These are phyloP conservation scores for Condylostylus longicornis DNA, from an alignment of 1,140 invertebrate species.

Conservation along the genomic window DNA sequence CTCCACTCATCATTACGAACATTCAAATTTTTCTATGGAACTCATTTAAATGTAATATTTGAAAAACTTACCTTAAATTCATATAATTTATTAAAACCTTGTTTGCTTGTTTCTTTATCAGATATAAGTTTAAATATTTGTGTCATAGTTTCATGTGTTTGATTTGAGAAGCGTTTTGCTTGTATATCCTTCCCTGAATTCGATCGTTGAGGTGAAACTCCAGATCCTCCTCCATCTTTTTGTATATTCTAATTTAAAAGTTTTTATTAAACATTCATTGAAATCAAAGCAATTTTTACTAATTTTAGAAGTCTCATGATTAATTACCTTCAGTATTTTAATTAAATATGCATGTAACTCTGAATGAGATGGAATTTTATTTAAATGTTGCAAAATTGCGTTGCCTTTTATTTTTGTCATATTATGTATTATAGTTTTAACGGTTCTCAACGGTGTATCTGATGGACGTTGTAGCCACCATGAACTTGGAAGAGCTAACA, in stretches of 20 bases:
- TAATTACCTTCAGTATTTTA: constrained; percentile 52
- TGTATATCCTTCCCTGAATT: constrained; percentile 26
- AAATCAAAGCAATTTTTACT: not conserved
- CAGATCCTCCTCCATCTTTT: constrained; percentile 20
- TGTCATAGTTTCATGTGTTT: constrained; percentile 65
- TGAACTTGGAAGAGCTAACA: constrained; percentile 53
- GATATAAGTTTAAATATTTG: constrained; percentile 89
- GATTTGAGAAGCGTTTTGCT: constrained; percentile 32
- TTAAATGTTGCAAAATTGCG: constrained; percentile 60
- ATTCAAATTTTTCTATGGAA: too few relatives aligned
- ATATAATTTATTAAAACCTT: constrained; percentile 74
- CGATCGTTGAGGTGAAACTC: constrained; percentile 22
- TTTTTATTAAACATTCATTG: too few relatives aligned
- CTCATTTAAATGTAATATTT: not conserved
- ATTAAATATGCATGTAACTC: constrained; percentile 67
- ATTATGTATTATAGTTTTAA: constrained; percentile 82
- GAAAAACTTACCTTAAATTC: constrained; percentile 47
- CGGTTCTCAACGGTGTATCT: constrained; percentile 65
- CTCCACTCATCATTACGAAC: not conserved
- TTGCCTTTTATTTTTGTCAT: constrained; percentile 63
- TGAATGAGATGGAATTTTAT: constrained; percentile 64
- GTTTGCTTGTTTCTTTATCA: constrained; percentile 71
- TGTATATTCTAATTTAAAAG: constrained; percentile 22
- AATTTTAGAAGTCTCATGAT: constrained; percentile 7
- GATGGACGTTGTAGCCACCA: constrained; percentile 56